Evolutionary conservation across 2,797 vertebrate genomes (phyloP), one percentile per base, ranked within the genome.

Genomic region (Falco biarmicus): DNA sequence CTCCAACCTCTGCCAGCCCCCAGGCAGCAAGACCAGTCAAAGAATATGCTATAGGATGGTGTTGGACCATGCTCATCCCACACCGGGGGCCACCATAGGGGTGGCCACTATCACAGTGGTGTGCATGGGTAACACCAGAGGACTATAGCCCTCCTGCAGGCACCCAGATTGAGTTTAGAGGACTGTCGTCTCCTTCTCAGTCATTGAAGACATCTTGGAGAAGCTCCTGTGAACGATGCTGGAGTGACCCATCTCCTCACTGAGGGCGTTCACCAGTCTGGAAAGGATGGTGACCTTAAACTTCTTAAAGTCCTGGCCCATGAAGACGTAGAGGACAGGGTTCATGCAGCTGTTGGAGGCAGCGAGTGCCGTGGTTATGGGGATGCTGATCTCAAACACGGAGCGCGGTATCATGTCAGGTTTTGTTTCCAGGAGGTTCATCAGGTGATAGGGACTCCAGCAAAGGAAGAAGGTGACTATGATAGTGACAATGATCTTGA

Each of bases 321-420:
- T 98, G 94, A 99, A 99, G 54, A 99, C 99, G 0, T 99, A 99
- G 48, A 99, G 96, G 43, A 99, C 97, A 0, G 99, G 99, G 95
- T 99, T 99, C 95, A 99, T 98, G 96, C 99, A 99, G 96, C 99
- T 99, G 98, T 99, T 99, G 48, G 99, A 98, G 5, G 98, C 98
- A 1, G 99, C 99, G 2, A 99, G 73, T 1, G 98, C 98, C 0
- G 96, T 97, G 47, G 98, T 98, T 28, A 99, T 94, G 8, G 98
- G 98, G 59, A 99, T 37, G 10, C 98, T 98, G n/a, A 97, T 94
- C 66, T 97, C 41, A 31, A 99, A 93, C 8, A 98, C 68, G 0
- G 84, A 65, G 10, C 11, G 32, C 0, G 97, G 86, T 9, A 98
- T 4, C 0, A n/a, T 0, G 4, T 41, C 2, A 0, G 98, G 84